Conservation (phyloP, 2,888 invertebrate species). For the Galerucella nymphaeae region DNA sequence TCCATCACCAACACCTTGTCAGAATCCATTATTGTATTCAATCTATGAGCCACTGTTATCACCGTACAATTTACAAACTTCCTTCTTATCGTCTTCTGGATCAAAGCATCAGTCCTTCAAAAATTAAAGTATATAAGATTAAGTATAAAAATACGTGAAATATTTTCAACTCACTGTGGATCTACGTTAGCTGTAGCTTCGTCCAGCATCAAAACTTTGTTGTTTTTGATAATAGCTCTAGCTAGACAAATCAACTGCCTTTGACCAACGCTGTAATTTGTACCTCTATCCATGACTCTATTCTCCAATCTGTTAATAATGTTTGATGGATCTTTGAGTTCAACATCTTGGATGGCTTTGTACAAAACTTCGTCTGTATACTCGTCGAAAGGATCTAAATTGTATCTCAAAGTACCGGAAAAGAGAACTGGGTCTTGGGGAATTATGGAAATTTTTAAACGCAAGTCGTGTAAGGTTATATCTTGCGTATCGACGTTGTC, state of each 20-base stretch:
- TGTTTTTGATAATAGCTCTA: conserved; percentile 85
- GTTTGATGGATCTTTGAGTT: conserved; percentile 75
- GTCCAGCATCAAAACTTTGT: conserved; percentile 86
- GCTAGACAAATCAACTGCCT: conserved; percentile 90
- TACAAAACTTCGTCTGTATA: conserved; percentile 77
- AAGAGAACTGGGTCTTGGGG: conserved; percentile 71
- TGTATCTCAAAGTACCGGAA: conserved; percentile 75
- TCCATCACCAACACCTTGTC: conserved; percentile 86
- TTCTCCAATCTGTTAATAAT: conserved; percentile 73
- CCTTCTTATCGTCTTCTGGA: conserved; percentile 78
- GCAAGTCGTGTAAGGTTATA: conserved; percentile 69
- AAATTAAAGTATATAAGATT: not conserved
- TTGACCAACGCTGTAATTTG: conserved; percentile 90
- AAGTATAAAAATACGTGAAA: too few relatives aligned
- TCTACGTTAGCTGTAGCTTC: conserved; percentile 95
- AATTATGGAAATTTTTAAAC: conserved; percentile 69
- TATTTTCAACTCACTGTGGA: conserved; percentile 74
- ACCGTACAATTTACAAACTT: conserved; percentile 83
- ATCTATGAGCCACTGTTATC: conserved; percentile 83
- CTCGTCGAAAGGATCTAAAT: conserved; percentile 80
- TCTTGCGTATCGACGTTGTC: conserved; percentile 74
- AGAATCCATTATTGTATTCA: conserved; percentile 87
- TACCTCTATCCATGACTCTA: conserved; percentile 79
- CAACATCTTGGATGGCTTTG: conserved; percentile 79
- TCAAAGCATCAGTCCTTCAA: conserved; percentile 78